A percentile compares a stretch with the other conserved stretches of the same genome.
Evolutionary conservation across 2,113 vertebrate genomes (phyloP).

Genomic region (Sporophila hypoxantha): DNA sequence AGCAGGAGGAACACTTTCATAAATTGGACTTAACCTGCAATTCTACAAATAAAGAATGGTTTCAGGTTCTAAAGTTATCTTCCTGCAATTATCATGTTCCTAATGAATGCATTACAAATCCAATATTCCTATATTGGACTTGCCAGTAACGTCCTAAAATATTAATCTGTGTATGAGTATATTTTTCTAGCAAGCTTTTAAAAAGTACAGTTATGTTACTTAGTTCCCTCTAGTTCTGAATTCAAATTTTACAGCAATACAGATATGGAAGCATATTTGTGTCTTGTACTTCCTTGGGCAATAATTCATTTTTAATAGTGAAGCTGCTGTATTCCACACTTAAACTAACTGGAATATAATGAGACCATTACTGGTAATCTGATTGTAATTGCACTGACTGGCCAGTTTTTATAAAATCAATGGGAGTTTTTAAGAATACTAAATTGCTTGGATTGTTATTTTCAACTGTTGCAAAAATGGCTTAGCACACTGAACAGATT

Average conservation of each 20-base stretch:
- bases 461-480: not conserved
- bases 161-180: not conserved
- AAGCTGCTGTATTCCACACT: not conserved
- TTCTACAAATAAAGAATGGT: not conserved
- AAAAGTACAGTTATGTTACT: not conserved
- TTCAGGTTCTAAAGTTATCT: not conserved
- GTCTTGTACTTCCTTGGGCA: not conserved
- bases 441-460: slow-evolving; percentile 6
- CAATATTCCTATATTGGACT: not conserved
- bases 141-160: not conserved
- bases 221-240: not conserved
- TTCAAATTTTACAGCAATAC: not conserved
- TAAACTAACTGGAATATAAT: slow-evolving; percentile 16
- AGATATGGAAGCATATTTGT: not conserved
- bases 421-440: not conserved
- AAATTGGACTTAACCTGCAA: not conserved
- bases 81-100: not conserved
- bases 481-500: not conserved
- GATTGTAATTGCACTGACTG: not conserved
- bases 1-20: not conserved
- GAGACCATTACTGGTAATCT: not conserved
- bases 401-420: slow-evolving; percentile 12
- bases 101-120: not conserved
- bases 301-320: slow-evolving; percentile 1
- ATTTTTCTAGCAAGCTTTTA: not conserved